Base-by-base conservation (phyloP, 1,140 invertebrate genomes). In the Anadara kagoshimensis region DNA sequence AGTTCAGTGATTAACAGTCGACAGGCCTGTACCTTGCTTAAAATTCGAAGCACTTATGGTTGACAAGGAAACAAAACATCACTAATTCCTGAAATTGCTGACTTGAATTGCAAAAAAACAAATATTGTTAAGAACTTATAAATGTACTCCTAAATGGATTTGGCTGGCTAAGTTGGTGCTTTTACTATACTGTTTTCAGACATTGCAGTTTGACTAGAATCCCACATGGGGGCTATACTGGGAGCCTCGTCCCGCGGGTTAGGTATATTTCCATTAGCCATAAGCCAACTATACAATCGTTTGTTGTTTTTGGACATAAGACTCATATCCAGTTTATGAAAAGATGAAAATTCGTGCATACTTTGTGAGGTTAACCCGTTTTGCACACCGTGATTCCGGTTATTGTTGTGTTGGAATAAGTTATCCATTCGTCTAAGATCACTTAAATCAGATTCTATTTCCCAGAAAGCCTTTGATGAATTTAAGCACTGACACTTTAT, bases 231-330 rank as follows among this genome's bases (percentile, higher is more conserved):
- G 3, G 73, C 64, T 43, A 75, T 75, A 58, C 62, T 70, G 2
- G 73, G 73, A 1, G 73, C 57, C 16, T 68, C 44, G 20, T 75
- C 56, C 45, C 61, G 61, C 8, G 73, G 73, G 16, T 63, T 64
- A 5, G 73, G 73, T 1, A 75, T 70, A 29, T 69, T 69, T 4
- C 73, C 73, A 47, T 75, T 75, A 14, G 73, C 73, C 56, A 75
- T 54, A 44, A 75, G 62, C 73, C 73, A 75, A 47, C 73, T 75
- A 62, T 75, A 75, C 3, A 75, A 41, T 53, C 73, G 59, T 67
- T 62, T 75, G 41, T 75, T 63, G 41, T 49, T 70, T 45, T 69
- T 64, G 2, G 73, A 75, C 54, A 67, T 61, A 4, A 68, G n/a
- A 20, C 57, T 22, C 10, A 69, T 44, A 44, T 75, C 73, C 49